Conservation (phyloP, 1,140 invertebrate genomes). For the Drosophila setifemur region DNA sequence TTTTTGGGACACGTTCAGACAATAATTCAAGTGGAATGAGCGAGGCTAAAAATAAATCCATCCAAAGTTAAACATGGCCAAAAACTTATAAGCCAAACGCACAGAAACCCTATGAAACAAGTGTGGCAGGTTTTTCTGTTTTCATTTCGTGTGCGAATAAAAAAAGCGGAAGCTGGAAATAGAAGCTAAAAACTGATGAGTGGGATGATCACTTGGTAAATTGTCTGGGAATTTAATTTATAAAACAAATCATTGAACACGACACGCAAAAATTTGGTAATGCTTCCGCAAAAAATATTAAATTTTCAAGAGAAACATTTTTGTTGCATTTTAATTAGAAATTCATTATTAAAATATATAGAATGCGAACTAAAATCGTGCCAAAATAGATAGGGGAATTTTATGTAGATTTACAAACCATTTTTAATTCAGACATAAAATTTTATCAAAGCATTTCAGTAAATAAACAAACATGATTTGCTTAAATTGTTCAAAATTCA, state of each 20-base stretch:
- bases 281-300: no score
- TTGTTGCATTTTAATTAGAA: no score
- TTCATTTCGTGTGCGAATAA: conserved; percentile 11
- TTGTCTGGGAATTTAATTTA: neutral
- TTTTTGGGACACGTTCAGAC: conserved; percentile 50
- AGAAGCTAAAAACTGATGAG: conserved; percentile 3
- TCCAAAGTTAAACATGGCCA: conserved; percentile 49
- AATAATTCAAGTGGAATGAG: conserved; percentile 64
- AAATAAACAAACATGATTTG: neutral
- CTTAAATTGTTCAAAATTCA: neutral
- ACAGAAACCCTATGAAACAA: conserved; percentile 56
- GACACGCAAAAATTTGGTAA: no score
- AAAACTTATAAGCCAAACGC: conserved; percentile 55
- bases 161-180: conserved; percentile 3
- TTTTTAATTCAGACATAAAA: no score
- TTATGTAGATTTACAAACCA: no score
- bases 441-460: no score
- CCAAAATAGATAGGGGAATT: no score
- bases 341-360: no score
- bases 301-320: no score
- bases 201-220: conserved; percentile 6
- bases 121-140: conserved; percentile 54
- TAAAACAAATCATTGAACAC: no score
- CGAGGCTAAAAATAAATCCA: conserved; percentile 62
- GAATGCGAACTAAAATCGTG: no score